phyloP scores from a whole-genome alignment of 2,113 vertebrate species.

The Camelus bactrianus region DNA sequence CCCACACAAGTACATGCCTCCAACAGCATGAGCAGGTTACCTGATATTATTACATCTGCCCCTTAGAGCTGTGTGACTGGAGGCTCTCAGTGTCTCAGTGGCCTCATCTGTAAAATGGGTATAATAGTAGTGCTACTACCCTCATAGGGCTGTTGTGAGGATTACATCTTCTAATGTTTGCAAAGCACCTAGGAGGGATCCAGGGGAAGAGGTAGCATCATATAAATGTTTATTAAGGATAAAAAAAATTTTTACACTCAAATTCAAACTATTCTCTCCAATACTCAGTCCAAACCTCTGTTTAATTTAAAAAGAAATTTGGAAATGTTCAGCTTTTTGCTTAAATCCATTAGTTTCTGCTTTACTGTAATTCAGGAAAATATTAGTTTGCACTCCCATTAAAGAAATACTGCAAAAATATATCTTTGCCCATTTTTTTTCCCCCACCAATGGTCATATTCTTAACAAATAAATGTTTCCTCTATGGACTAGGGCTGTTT shows the following conservation, averaged over 20 bases:
- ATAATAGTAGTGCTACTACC: not conserved
- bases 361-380: conserved; percentile 16
- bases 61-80: not conserved
- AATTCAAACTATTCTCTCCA: not conserved
- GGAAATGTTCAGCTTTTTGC: conserved; percentile 38
- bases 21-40: not conserved
- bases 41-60: not conserved
- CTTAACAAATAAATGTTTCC: conserved; percentile 37
- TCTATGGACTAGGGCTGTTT: not conserved
- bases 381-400: not conserved
- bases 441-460: not conserved
- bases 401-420: not conserved
- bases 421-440: not conserved
- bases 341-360: conserved; percentile 17
- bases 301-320: conserved; percentile 50
- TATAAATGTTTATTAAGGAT: not conserved
- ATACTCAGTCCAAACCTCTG: not conserved
- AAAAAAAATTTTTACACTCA: not conserved
- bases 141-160: not conserved
- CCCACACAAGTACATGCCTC: not conserved
- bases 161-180: not conserved
- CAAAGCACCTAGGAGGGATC: not conserved
- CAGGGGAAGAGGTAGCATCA: not conserved
- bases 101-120: not conserved
- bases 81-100: not conserved